Percentiles rank a stretch among this genome's conserved stretches.
phyloP scores from a whole-genome alignment of 2,797 vertebrate species.

The Diglossa cyanea region DNA sequence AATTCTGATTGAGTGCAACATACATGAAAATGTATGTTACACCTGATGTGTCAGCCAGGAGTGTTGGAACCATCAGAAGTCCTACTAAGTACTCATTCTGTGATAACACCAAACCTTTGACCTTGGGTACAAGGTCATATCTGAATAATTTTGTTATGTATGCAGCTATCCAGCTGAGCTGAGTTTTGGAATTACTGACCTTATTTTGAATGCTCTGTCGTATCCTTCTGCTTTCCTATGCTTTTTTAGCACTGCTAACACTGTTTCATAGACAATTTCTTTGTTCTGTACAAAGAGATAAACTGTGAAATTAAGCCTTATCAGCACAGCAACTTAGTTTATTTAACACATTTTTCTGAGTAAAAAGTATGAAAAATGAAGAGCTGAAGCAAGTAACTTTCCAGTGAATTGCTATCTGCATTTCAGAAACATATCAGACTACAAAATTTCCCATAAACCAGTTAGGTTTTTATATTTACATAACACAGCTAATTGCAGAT shows the following conservation, averaged over 20 bases:
- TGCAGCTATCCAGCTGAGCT: neutral
- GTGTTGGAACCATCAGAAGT: neutral
- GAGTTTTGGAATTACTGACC: neutral
- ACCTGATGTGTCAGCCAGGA: neutral
- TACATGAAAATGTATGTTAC: neutral
- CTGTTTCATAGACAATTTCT: neutral
- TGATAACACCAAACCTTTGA: neutral
- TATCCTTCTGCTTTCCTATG: neutral
- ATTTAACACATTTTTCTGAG: slow-evolving; percentile 1
- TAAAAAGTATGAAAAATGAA: neutral
- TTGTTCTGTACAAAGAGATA: slow-evolving; percentile 1
- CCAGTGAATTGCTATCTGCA: neutral
- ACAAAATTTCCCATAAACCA: neutral
- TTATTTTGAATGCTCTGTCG: neutral
- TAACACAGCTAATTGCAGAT: slow-evolving; percentile 45
- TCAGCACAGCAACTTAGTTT: slow-evolving; percentile 22
- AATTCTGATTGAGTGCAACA: neutral
- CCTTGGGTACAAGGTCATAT: neutral
- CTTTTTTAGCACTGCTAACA: neutral
- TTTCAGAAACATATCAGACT: neutral
- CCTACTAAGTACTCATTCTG: neutral
- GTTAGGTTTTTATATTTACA: slow-evolving; percentile 32
- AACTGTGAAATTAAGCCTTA: slow-evolving; percentile 40
- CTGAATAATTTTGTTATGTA: neutral
- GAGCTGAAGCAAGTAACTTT: neutral